Percentiles rank a stretch among this genome's conserved stretches.
These are phyloP conservation scores for Manduca sexta DNA, from an alignment of 1,140 invertebrate genomes.

Conservation along the genomic window DNA sequence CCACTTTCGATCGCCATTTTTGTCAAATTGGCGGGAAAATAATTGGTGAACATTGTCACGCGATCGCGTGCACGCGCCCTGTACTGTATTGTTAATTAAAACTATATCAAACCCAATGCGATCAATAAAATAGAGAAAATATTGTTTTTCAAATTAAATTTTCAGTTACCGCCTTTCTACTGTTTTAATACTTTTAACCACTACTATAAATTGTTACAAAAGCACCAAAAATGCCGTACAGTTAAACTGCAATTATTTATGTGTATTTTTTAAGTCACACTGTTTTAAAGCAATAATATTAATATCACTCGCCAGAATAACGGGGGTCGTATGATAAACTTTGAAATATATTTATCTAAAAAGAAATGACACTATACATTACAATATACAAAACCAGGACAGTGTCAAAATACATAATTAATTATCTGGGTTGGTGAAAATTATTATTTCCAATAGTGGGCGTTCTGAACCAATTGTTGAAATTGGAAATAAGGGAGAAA, in stretches of 20 bases:
- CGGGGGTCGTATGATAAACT: background rate
- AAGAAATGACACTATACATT: constrained; percentile 6
- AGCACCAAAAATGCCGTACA: no score
- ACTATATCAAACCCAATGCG: background rate
- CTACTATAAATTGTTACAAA: no score
- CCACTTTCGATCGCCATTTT: constrained; percentile 47
- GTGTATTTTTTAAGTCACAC: no score
- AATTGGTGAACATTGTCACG: constrained; percentile 27
- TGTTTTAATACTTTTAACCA: no score
- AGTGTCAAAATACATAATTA: no score
- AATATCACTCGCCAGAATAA: background rate
- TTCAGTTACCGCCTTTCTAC: no score
- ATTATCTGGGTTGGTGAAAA: no score
- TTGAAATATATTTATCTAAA: background rate
- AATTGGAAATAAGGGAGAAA: no score
- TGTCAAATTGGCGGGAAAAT: constrained; percentile 40
- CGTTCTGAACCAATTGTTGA: no score
- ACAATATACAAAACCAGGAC: background rate
- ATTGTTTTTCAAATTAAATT: background rate
- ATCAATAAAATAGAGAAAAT: background rate
- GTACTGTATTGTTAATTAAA: background rate
- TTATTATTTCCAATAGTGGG: no score
- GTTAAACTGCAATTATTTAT: no score
- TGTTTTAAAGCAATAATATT: no score
- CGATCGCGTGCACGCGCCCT: constrained; percentile 34